A percentile compares a stretch with the other conserved stretches of the same genome.
Conservation (phyloP, 2,888 invertebrate genomes). For the Plebejus anna region DNA sequence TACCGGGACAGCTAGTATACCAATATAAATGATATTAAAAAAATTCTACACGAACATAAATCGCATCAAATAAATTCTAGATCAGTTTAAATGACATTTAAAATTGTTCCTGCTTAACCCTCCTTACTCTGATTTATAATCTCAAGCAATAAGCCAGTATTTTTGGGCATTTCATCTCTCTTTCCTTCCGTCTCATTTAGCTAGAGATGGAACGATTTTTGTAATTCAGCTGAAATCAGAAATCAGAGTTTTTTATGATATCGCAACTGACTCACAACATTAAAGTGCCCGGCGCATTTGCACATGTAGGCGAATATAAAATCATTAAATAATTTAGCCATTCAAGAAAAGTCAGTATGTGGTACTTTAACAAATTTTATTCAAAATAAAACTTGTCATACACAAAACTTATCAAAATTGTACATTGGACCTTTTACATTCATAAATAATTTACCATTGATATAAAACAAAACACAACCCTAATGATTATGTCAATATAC, state of each 20-base stretch:
- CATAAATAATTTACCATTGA: slow-evolving; percentile 29
- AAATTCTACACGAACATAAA: too few species aligned
- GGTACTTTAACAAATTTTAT: slow-evolving; percentile 21
- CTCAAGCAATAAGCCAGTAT: not conserved
- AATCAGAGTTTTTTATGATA: not conserved
- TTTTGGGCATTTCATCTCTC: not conserved
- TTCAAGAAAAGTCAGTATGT: slow-evolving; percentile 4
- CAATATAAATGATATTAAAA: too few species aligned
- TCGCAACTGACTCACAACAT: not conserved
- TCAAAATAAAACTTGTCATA: slow-evolving; percentile 42
- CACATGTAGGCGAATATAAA: not conserved
- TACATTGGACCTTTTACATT: slow-evolving; percentile 67
- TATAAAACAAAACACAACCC: slow-evolving; percentile 12
- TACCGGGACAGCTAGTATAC: too few species aligned
- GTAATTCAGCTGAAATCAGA: not conserved
- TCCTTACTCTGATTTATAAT: not conserved
- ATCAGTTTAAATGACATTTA: not conserved
- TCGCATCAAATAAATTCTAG: too few species aligned
- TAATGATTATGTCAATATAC: not conserved
- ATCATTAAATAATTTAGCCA: not conserved
- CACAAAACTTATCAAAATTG: slow-evolving; percentile 41
- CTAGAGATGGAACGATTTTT: not conserved
- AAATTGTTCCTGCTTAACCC: not conserved
- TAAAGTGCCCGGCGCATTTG: not conserved
- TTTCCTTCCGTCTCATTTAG: not conserved